Percentiles rank a stretch among this genome's conserved stretches.
phyloP scores from a whole-genome alignment of 2,888 invertebrate genomes.

The Hartigia nigra region DNA sequence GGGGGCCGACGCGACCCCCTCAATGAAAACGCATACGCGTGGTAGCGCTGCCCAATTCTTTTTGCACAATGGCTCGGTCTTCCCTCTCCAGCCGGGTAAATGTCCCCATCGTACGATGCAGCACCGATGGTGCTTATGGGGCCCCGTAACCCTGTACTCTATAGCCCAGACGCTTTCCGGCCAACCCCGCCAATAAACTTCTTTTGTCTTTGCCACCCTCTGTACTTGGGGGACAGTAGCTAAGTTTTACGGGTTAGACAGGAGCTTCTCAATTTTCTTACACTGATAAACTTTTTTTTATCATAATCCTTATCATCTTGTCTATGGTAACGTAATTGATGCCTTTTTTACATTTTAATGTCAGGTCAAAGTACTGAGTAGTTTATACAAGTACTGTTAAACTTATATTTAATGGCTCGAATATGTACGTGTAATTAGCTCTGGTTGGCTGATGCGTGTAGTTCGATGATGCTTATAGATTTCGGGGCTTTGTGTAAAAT shows the following conservation, averaged over 20 bases:
- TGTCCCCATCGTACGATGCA: constrained; percentile 17
- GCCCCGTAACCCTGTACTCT: constrained; percentile 6
- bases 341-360: not conserved
- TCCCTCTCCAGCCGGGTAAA: constrained; percentile 23
- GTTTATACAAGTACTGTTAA: not conserved
- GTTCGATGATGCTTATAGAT: not conserved
- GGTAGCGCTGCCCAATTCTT: constrained; percentile 48
- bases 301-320: not conserved
- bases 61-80: constrained; percentile 48
- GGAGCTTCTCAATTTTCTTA: not conserved
- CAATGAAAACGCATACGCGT: constrained; percentile 33
- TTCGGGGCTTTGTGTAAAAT: not conserved
- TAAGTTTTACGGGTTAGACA: not conserved
- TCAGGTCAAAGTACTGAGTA: not conserved
- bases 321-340: not conserved
- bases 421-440: not conserved
- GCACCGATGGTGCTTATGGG: constrained; percentile 16
- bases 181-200: constrained; percentile 48
- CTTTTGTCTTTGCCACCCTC: constrained; percentile 51
- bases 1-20: constrained; percentile 42
- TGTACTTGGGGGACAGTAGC: constrained; percentile 7
- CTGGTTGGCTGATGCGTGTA: not conserved
- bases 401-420: not conserved
- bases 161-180: constrained; percentile 24
- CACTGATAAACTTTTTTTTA: constrained; percentile 20